Percentiles rank a stretch among this genome's conserved stretches.
phyloP scores from a whole-genome alignment of 2,888 invertebrate species.

The Calameuta pallipes region DNA sequence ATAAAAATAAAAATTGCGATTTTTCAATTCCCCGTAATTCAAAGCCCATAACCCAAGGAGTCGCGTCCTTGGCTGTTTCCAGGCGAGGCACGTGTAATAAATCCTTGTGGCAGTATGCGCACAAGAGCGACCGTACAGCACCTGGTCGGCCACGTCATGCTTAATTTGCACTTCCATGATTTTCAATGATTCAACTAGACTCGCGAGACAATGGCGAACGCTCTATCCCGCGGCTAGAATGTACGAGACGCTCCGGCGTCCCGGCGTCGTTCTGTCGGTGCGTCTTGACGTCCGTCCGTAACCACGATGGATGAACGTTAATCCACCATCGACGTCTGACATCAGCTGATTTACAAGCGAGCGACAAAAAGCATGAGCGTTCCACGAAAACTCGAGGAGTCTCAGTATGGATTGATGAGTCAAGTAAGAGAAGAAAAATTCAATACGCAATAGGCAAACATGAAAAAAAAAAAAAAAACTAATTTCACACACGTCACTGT shows the following conservation, averaged over 20 bases:
- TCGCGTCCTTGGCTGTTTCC: conserved; percentile 26
- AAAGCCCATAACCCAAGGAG: conserved; percentile 11
- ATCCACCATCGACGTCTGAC: too few relatives aligned
- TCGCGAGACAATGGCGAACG: conserved; percentile 8
- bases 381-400: too few relatives aligned
- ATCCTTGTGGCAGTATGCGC: conserved; percentile 21
- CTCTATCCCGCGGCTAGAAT: background rate
- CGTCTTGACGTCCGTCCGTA: background rate
- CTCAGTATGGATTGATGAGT: too few relatives aligned
- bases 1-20: background rate
- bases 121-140: conserved; percentile 33
- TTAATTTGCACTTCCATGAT: conserved; percentile 56
- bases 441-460: too few relatives aligned
- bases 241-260: background rate
- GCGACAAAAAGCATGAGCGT: too few relatives aligned
- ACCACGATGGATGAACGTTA: too few relatives aligned
- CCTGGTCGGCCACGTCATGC: conserved; percentile 48
- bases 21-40: background rate
- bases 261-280: background rate
- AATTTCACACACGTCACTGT: too few relatives aligned
- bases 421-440: too few relatives aligned
- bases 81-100: conserved; percentile 5
- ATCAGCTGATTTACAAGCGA: too few relatives aligned
- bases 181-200: conserved; percentile 47
- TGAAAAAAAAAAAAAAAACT: too few relatives aligned